Base-by-base conservation (phyloP, 64 coral and sea anemone species). In the Anthopleura sola region DNA sequence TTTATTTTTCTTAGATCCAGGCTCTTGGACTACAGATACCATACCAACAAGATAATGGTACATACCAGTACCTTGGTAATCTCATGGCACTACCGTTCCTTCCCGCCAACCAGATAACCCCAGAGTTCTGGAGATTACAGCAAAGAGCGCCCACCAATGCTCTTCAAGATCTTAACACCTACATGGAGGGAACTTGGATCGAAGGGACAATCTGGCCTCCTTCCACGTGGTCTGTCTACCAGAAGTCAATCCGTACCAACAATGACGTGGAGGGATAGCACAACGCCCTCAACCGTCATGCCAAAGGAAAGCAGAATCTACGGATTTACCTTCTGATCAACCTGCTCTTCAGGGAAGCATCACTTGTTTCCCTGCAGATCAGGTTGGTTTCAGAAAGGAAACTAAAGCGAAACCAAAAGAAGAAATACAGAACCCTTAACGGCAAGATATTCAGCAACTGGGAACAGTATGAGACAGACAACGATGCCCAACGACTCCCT, bases 11-110 rank as follows among this genome's bases (percentile, higher is more conserved):
- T 19, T 21, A 84, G 82, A 53, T 84, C 24, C 82, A 84, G 24
- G 82, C 5, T 19, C 37, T 38, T 50, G 85, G 85, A 31, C 85
- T 86, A 8, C 85, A 86, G 32, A 6, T 29, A 2, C 14, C 64
- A 8, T 86, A 86, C 31, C 39, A 23, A 15, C 39, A 54, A 47
- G 75, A 87, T n/a, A n/a, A n/a, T n/a, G n/a, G n/a, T n/a, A n/a
- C n/a, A n/a, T n/a, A n/a, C n/a, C n/a, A n/a, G n/a, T 75, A 48
- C 86, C 57, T 87, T 21, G 37, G 47, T 29, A 77, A 58, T 36
- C 75, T 87, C 28, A 56, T 87, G 75, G 86, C 86, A 0, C 75
- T 78, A n/a, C 86, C 86, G 16, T 87, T 78, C 53, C 49, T 86
- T 44, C 85, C 85, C 18, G 68, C 47, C 69, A 49, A 14, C 10